Evolutionary conservation across 2,888 invertebrate genomes (phyloP), one percentile per base, ranked within the genome.

Genomic region (Spisula solida): DNA sequence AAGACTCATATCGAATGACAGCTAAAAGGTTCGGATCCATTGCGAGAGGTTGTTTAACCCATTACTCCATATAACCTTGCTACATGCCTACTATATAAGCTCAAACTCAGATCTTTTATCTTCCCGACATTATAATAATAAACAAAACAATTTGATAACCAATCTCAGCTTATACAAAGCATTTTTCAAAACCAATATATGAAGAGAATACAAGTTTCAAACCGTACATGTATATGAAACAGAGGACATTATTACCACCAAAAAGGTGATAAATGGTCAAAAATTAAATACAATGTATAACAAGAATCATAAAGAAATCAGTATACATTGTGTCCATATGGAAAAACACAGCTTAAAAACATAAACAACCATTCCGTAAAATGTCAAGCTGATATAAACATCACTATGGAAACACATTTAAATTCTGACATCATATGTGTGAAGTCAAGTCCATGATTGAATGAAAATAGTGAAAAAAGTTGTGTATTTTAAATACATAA

Each of bases 31-130:
- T 25, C 25, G n/a, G 1, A 66, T 12, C 6, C 60, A 66, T 12
- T 25, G n/a, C 60, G 8, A 41, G 41, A 41, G 41, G 41, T 8
- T 41, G 41, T 41, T 41, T 41, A 41, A 41, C 41, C 41, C 41
- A 41, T 41, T 41, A 41, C 41, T 41, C 41, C 41, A 41, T 41
- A 41, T 66, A 66, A 25, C 20, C 25, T 25, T 66, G 25, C 25
- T 66, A 66, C 60, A 25, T n/a, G 60, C 60, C 25, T 25, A 66
- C 31, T 75, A 75, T 75, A 41, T 41, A 75, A 34, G 29, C 18
- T 31, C 75, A 75, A 75, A 75, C 75, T 75, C 75, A 75, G 75
- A 75, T 75, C 75, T 75, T 75, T 75, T 5, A 31, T 75, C 75
- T 75, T 75, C 75, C 75, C 75, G 12, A 75, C 34, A 75, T 31